phyloP scores from a whole-genome alignment of 2,888 invertebrate genomes.

The Limnephilus rhombicus region DNA sequence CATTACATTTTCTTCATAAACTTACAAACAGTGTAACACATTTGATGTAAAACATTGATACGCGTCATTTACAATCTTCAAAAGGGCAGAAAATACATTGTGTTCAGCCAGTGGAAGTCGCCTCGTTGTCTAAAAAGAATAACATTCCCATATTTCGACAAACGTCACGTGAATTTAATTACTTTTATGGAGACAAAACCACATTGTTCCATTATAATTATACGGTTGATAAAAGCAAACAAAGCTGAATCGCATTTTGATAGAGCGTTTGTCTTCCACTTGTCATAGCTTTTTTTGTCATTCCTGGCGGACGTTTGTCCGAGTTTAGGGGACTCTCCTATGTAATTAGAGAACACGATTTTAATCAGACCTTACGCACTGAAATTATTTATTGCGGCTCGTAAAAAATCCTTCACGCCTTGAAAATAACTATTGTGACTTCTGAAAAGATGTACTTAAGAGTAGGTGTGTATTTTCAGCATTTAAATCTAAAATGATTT shows the following conservation, averaged over 20 bases:
- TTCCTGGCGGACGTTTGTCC: slow-evolving; percentile 24
- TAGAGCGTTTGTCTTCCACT: slow-evolving; percentile 57
- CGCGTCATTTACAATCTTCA: neutral
- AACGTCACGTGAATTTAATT: slow-evolving; percentile 22
- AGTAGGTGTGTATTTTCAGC: neutral
- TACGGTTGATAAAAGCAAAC: slow-evolving; percentile 34
- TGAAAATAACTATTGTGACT: neutral
- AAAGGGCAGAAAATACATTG: neutral
- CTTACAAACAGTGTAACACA: neutral
- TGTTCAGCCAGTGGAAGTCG: neutral
- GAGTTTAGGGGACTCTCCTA: slow-evolving; percentile 38
- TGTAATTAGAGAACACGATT: slow-evolving; percentile 32
- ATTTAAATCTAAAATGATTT: neutral
- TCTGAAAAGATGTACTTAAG: neutral
- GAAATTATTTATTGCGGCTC: slow-evolving; percentile 18
- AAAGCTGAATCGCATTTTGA: slow-evolving; percentile 55
- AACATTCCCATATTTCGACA: slow-evolving; percentile 40
- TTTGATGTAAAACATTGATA: neutral
- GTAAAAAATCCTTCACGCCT: slow-evolving; percentile 12
- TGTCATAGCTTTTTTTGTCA: slow-evolving; percentile 46
- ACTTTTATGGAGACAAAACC: slow-evolving; percentile 13
- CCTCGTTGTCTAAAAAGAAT: slow-evolving; percentile 21
- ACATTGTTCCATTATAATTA: slow-evolving; percentile 25
- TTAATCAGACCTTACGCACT: slow-evolving; percentile 29
- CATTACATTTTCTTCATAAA: neutral